Evolutionary conservation across 2,888 invertebrate genomes (phyloP), one percentile per base, ranked within the genome.

Genomic region (Lissocephala sabroskyi): DNA sequence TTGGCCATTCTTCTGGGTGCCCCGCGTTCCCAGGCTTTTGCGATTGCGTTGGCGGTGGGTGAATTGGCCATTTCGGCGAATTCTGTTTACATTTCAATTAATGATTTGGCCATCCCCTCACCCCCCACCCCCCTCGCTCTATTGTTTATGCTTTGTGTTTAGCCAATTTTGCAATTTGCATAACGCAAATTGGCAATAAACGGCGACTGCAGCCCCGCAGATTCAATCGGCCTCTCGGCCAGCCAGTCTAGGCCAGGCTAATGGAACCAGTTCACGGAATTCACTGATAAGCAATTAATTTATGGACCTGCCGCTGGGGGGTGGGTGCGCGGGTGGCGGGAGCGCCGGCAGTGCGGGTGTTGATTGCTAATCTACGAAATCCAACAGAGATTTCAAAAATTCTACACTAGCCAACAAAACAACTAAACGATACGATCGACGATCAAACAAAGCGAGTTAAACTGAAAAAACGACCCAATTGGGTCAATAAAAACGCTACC

Each of bases 201-300:
- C 43, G n/a, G n/a, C n/a, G 41, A 39, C 44, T 43, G 46, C 65
- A 56, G 75, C 56, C 49, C 45, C 41, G 26, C 45, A 37, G 48
- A 3, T 5, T 23, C 51, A 56, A 40, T 16, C 26, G 26, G 26
- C 49, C 30, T n/a, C n/a, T n/a, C n/a, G n/a, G n/a, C n/a, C n/a
- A n/a, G n/a, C n/a, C n/a, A n/a, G n/a, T n/a, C n/a, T n/a, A n/a
- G n/a, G n/a, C 19, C 33, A 37, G 41, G 48, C 68, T 77, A 77
- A 71, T 71, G 75, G 78, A 77, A 71, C 71, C 75, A 74, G 71
- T 77, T 77, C 56, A 28, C 18, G 48, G 77, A 74, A 37, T 19
- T 33, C 26, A 13, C 35, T 36, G 16, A 35, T 44, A 67, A 71
- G 43, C 76, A 56, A 47, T 61, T 56, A 63, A 67, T 67, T 75